Conservation (phyloP, 2,888 invertebrate genomes). For the Tetrapedia diversipes region DNA sequence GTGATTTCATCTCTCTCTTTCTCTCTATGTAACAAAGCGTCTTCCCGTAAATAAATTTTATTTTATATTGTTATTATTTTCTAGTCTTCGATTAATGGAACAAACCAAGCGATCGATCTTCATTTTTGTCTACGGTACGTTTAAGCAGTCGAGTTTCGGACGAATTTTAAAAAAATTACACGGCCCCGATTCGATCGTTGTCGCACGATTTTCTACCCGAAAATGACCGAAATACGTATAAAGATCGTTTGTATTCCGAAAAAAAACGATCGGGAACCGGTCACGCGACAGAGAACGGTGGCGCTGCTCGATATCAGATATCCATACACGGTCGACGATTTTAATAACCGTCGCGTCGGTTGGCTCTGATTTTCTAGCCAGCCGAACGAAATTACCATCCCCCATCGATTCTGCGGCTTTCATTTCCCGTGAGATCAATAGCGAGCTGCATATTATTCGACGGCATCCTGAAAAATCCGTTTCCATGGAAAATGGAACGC, state of each 20-base stretch:
- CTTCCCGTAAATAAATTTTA: too few relatives aligned
- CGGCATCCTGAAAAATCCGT: conserved; percentile 22
- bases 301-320: not conserved
- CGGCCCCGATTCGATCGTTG: too few relatives aligned
- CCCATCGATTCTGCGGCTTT: conserved; percentile 9
- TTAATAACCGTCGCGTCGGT: conserved; percentile 35
- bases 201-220: too few relatives aligned
- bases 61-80: too few relatives aligned
- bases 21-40: too few relatives aligned
- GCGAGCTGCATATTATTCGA: conserved; percentile 22
- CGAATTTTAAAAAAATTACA: too few relatives aligned
- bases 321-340: conserved; percentile 8
- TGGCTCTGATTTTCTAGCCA: conserved; percentile 19
- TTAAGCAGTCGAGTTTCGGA: too few relatives aligned
- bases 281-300: not conserved
- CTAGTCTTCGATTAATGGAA: too few relatives aligned
- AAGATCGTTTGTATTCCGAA: not conserved
- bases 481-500: conserved; percentile 22
- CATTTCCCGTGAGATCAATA: conserved; percentile 28
- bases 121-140: too few relatives aligned
- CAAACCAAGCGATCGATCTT: too few relatives aligned
- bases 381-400: conserved; percentile 23
- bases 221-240: too few relatives aligned
- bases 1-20: too few relatives aligned
- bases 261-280: not conserved